Conservation (phyloP, 2,113 vertebrate genomes). For the Corythaeola cristata region DNA sequence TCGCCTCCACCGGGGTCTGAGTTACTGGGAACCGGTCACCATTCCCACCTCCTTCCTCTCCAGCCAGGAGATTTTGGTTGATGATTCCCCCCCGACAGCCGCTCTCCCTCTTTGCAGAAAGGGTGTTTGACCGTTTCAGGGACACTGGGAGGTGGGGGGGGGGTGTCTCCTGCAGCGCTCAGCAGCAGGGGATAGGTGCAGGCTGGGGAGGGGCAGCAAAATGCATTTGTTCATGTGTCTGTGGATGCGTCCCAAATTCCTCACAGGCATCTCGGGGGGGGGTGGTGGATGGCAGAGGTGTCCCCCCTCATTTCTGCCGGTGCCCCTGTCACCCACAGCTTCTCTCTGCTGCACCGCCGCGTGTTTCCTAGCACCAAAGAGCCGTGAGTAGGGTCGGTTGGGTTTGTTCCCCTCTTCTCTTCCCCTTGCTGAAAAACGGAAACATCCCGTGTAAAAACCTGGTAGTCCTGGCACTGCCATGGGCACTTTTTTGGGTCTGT, state of each 20-base stretch:
- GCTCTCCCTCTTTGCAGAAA: constrained; percentile 38
- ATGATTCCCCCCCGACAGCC: background rate
- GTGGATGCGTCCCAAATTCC: background rate
- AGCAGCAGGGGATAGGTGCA: background rate
- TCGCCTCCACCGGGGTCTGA: background rate
- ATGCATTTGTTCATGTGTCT: background rate
- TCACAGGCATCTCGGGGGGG: background rate
- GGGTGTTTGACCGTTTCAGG: background rate
- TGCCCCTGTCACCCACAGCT: background rate
- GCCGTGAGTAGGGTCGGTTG: background rate
- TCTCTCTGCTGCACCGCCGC: background rate
- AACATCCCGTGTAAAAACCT: constrained; percentile 18
- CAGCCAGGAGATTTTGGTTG: constrained; percentile 2
- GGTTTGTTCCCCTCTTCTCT: constrained; percentile 20
- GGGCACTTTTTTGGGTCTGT: constrained; percentile 49
- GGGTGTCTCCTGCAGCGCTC: background rate
- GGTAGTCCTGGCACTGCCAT: constrained; percentile 38
- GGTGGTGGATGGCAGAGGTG: background rate
- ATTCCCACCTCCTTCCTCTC: constrained; percentile 50
- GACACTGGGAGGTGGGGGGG: background rate
- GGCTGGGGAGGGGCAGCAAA: background rate
- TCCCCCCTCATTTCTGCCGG: background rate
- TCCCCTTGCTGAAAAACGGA: constrained; percentile 31
- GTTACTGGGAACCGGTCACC: constrained; percentile 38
- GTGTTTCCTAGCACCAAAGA: constrained; percentile 57